Evolutionary conservation across 2,113 vertebrate species (phyloP).

Genomic region (Nipponia nippon): DNA sequence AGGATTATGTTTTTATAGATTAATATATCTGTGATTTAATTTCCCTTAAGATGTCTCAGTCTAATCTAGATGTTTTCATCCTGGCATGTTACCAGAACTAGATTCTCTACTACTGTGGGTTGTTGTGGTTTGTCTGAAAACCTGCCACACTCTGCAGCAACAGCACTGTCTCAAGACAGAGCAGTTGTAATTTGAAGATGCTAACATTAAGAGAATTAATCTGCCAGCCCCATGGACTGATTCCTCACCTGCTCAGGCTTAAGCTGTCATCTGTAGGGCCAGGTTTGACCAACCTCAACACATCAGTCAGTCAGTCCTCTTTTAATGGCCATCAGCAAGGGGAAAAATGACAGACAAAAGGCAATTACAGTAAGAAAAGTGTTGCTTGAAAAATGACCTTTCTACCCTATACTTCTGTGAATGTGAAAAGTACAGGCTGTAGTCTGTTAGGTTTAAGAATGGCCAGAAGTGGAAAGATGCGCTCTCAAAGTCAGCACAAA

Average conservation of each 20-base stretch:
- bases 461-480: neutral
- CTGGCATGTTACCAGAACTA: neutral
- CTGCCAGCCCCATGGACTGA: neutral
- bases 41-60: neutral
- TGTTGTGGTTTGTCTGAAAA: neutral
- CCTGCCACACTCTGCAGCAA: neutral
- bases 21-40: neutral
- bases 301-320: neutral
- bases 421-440: neutral
- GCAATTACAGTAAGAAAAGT: conserved; percentile 17
- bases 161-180: neutral
- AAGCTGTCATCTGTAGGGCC: neutral
- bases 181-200: neutral
- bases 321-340: neutral
- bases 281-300: neutral
- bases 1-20: neutral
- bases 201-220: neutral
- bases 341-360: conserved; percentile 41
- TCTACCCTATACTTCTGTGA: neutral
- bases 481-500: neutral
- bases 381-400: conserved; percentile 31
- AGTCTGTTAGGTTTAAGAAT: neutral
- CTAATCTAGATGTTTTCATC: neutral
- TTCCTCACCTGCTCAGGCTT: neutral
- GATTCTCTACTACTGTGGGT: neutral